These are phyloP conservation scores for Linurgus olivaceus DNA, from an alignment of 2,797 vertebrate species.

Conservation along the genomic window DNA sequence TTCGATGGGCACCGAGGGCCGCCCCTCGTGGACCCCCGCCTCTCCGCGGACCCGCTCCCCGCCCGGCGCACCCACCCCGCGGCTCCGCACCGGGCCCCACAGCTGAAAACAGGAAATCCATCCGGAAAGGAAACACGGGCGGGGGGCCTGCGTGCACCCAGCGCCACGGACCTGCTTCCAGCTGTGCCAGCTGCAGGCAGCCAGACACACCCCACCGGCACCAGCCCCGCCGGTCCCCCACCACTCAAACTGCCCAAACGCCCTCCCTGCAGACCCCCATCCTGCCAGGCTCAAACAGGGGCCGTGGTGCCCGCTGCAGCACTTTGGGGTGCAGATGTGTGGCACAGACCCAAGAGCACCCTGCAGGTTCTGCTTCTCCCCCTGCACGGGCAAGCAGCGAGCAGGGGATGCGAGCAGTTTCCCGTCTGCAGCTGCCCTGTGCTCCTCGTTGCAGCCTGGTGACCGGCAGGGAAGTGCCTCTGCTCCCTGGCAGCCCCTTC, in stretches of 20 bases:
- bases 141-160: constrained; percentile 16
- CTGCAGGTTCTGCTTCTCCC: neutral
- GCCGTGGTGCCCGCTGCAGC: neutral
- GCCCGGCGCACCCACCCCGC: neutral
- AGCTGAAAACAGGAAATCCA: constrained; percentile 64
- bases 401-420: neutral
- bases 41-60: neutral
- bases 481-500: neutral
- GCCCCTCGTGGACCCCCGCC: neutral
- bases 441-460: neutral
- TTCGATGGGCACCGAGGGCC: fast-evolving
- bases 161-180: neutral
- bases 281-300: too few species aligned
- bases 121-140: constrained; percentile 65
- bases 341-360: neutral
- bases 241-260: neutral
- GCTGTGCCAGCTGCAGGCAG: neutral
- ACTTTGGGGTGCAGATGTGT: neutral
- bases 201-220: neutral
- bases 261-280: neutral
- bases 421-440: fast-evolving
- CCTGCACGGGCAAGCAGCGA: neutral
- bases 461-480: neutral
- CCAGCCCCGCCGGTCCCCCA: too few species aligned
- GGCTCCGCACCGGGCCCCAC: constrained; percentile 30